Evolutionary conservation across 2,888 invertebrate genomes (phyloP), one percentile per base, ranked within the genome.

Genomic region (Hirtodrosophila cameraria): DNA sequence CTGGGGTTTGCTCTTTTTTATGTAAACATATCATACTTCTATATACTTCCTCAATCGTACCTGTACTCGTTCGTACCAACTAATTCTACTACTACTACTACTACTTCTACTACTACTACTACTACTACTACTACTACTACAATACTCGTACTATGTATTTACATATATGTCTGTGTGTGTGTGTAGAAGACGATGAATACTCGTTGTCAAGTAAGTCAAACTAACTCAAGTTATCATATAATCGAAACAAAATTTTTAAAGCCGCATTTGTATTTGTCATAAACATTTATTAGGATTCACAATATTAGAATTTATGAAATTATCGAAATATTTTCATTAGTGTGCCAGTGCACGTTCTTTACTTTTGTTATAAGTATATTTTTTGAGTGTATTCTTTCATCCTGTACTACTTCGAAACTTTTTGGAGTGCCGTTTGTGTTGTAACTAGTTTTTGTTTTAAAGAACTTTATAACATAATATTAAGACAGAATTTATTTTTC

Each of bases 181-280:
- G 82, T 86, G 67, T 88, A 89, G 89, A 89, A 93, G 93, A 92
- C 91, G 93, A 93, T 92, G 93, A 93, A 91, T 92, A 92, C 92
- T 92, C 92, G 89, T 92, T 92, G 90, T 88, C 93, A 93, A 93
- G 93, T 93, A 93, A 93, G 93, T 93, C 91, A 79, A 84, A 86
- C 52, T 72, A 77, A 69, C 55, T 75, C 57, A 69, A 69, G 67
- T 53, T 59, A 36, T 66, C 73, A 73, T 72, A 18, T 42, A 54
- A 33, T 69, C 67, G 36, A 69, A 23, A 23, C 52, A 28, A 49
- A n/a, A 31, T 27, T 46, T 31, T 38, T 42, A 50, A 39, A 45
- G 62, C 38, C 59, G 67, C 70, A 78, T 74, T 61, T 67, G 63
- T 66, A 70, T 65, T 73, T 41, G 57, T 61, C 68, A 70, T 67